Evolutionary conservation across 2,113 vertebrate genomes (phyloP), one percentile per base, ranked within the genome.

Genomic region (Syngnathus floridae): DNA sequence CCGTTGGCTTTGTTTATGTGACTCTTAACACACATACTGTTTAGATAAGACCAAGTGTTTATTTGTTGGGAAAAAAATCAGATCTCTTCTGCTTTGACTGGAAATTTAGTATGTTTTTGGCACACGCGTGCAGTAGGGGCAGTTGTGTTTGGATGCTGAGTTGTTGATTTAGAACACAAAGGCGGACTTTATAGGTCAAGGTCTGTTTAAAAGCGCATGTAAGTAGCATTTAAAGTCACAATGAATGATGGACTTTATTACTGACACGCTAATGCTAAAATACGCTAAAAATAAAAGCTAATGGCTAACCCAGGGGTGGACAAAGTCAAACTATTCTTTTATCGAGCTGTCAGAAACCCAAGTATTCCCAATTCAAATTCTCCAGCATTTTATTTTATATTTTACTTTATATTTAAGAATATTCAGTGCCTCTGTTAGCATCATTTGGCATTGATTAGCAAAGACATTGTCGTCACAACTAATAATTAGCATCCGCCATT

Each of bases 11-110:
- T 57, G 21, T 72, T 48, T 74, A 16, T 75, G 68, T 76, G 74
- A 43, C 67, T 76, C 72, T 56, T 43, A 71, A 72, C 75, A 77
- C 21, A 12, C 73, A 43, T 51, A 67, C 56, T 76, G 74, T 78
- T 10, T 40, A 54, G 78, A 88, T 77, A 80, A 58, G 64, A 81
- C 79, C 45, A 52, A 48, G 64, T 22, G 60, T 82, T 86, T 79
- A 74, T 82, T 82, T 79, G 65, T 77, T 59, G 45, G 67, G 65
- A 77, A 71, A 75, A 74, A 71, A 75, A 74, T 71, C 69, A 36
- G 63, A 73, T 67, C 45, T 9, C 56, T 72, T 80, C 52, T 11
- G 22, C 70, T 13, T 71, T 62, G 6, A 4, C 46, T 71, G 48
- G 67, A 77, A 74, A 55, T 36, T 38, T 45, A 37, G 76, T 62